phyloP scores from a whole-genome alignment of 1,140 invertebrate species.

The Drosophila repletoides region DNA sequence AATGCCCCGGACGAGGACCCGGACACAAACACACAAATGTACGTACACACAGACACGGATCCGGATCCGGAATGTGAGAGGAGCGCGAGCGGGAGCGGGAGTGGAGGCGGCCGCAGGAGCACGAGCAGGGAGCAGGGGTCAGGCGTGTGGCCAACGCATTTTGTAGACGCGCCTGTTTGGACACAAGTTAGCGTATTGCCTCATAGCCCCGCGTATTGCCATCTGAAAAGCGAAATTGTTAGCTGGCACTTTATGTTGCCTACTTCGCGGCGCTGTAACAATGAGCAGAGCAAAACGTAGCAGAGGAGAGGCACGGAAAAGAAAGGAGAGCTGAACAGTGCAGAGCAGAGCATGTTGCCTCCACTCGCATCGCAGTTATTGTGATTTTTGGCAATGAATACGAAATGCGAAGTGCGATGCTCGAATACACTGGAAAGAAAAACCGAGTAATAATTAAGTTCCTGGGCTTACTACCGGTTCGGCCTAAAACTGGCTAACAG shows the following conservation, averaged over 20 bases:
- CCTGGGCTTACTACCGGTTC: too few relatives aligned
- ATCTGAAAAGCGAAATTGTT: conserved; percentile 14
- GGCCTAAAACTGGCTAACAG: too few relatives aligned
- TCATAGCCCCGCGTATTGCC: conserved; percentile 1
- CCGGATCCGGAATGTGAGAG: not conserved
- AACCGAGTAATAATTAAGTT: too few relatives aligned
- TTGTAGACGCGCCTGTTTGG: conserved; percentile 71
- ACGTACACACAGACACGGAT: conserved; percentile 5
- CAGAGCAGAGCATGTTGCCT: not conserved
- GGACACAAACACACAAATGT: conserved; percentile 3
- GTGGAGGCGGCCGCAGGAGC: not conserved
- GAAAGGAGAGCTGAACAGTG: not conserved
- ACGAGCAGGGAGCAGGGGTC: not conserved
- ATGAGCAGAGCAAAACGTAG: conserved; percentile 11
- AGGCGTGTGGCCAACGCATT: conserved; percentile 50
- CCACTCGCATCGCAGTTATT: conserved; percentile 54
- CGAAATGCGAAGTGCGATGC: conserved; percentile 63
- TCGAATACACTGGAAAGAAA: too few relatives aligned
- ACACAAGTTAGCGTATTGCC: conserved; percentile 63
- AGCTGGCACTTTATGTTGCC: conserved; percentile 41
- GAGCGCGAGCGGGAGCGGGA: too few relatives aligned
- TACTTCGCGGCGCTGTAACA: conserved; percentile 63
- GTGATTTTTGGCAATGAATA: conserved; percentile 81
- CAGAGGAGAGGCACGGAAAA: not conserved
- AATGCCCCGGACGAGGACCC: conserved; percentile 34